A percentile compares a stretch with the other conserved stretches of the same genome.
Evolutionary conservation across 2,113 vertebrate species (phyloP).

Genomic region (Ptilorrhoa leucosticta): DNA sequence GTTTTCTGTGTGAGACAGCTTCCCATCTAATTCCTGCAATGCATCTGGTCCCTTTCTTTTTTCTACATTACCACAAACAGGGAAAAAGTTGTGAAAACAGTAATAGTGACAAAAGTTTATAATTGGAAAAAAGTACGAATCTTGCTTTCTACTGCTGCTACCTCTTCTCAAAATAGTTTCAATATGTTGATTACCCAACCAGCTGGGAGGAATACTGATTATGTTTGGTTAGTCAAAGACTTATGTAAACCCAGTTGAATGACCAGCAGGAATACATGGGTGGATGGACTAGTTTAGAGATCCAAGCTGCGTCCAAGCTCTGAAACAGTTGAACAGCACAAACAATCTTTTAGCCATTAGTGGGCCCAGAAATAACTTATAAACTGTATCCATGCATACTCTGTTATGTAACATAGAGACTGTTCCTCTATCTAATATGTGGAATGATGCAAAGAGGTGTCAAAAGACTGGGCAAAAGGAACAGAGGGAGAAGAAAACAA

Average conservation of each 20-base stretch:
- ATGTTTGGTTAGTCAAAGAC: background rate
- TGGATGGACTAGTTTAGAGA: background rate
- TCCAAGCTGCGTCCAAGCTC: background rate
- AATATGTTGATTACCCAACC: background rate
- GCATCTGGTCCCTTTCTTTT: background rate
- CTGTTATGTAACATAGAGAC: background rate
- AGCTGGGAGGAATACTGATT: background rate
- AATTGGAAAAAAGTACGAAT: background rate
- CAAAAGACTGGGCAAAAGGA: background rate
- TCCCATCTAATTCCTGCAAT: background rate
- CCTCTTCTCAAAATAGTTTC: background rate
- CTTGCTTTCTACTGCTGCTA: background rate
- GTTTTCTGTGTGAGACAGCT: background rate
- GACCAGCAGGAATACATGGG: background rate
- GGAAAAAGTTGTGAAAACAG: background rate
- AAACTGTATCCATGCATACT: background rate
- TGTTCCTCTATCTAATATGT: background rate
- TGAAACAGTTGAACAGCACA: background rate
- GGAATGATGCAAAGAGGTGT: background rate
- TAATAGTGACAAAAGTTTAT: background rate
- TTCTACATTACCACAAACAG: background rate
- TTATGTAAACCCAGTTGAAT: rapidly evolving
- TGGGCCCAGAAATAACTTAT: background rate
- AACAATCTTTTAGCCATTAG: background rate
- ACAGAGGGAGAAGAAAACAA: background rate